Percentiles rank a stretch among this genome's conserved stretches.
These are phyloP conservation scores for Myopa tessellatipennis DNA, from an alignment of 2,888 invertebrate species.

Conservation along the genomic window DNA sequence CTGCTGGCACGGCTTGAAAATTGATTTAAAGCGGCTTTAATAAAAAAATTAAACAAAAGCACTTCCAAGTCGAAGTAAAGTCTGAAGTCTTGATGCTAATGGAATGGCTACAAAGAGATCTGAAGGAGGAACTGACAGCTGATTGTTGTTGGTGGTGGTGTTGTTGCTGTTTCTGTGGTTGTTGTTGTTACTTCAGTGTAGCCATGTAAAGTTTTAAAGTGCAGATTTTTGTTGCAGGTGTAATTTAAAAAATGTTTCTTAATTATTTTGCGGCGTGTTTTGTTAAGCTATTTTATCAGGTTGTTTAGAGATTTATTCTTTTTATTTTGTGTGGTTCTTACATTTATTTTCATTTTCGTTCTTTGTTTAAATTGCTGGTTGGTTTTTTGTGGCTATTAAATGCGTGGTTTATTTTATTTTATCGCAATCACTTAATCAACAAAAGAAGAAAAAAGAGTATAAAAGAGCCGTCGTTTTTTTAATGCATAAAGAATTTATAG, in stretches of 20 bases:
- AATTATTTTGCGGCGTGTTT: neutral
- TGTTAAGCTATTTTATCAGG: neutral
- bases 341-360: neutral
- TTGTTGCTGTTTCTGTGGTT: neutral
- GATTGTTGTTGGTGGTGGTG: neutral
- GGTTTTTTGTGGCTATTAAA: conserved; percentile 12
- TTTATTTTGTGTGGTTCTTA: neutral
- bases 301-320: neutral
- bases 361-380: neutral
- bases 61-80: neutral
- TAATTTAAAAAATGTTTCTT: neutral
- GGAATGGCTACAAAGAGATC: neutral
- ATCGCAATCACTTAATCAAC: conserved; percentile 31
- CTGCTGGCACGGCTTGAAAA: neutral
- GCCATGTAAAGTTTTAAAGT: neutral
- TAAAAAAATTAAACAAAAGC: neutral
- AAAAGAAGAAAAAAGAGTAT: neutral
- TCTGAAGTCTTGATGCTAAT: neutral
- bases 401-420: conserved; percentile 27
- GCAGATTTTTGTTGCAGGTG: neutral
- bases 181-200: neutral
- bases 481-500: too few relatives aligned
- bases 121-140: neutral
- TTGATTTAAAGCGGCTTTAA: neutral
- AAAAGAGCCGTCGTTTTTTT: too few relatives aligned